Evolutionary conservation across 2,888 invertebrate species (phyloP), one percentile per base, ranked within the genome.

Genomic region (Tinea trinotella): DNA sequence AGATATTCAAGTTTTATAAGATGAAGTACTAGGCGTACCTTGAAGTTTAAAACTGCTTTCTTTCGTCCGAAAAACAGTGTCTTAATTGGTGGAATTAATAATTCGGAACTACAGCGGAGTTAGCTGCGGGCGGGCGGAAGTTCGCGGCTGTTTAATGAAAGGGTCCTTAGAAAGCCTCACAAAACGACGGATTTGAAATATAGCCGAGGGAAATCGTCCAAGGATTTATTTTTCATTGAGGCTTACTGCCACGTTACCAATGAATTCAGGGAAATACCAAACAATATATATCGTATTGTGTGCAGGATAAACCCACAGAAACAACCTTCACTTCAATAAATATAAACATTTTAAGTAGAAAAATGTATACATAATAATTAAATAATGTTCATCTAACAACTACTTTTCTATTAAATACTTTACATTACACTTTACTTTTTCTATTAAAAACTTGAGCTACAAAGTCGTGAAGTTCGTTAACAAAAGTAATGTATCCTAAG

Each of bases 21-120:
- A 50, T n/a, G 50, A 15, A 24, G 24, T 50, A 24, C 24, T 13
- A n/a, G n/a, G 12, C 7, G 50, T 24, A 50, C 24, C 46, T 46
- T 19, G 9, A 24, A 50, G 62, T 59, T 63, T 56, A 55, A 54
- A 63, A 68, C 65, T 65, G 62, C 62, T 68, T 67, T 63, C 56
- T 59, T 60, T 62, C 61, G 61, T 3, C 53, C 24, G 13, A 50
- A 58, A 66, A 69, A 67, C 62, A 64, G 64, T 63, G 66, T 70
- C 67, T 71, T 74, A 72, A 79, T 77, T 74, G 68, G 63, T 67
- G 65, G 69, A 76, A 71, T 76, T 78, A 70, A 70, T 73, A 70
- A 73, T 70, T 73, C 66, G 67, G 64, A 63, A 68, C 66, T 67
- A 66, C 64, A 63, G 62, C 64, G 63, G 63, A 58, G 56, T 53